Conservation (phyloP, 2,797 vertebrate species). For the Sebastolobus altivelis region DNA sequence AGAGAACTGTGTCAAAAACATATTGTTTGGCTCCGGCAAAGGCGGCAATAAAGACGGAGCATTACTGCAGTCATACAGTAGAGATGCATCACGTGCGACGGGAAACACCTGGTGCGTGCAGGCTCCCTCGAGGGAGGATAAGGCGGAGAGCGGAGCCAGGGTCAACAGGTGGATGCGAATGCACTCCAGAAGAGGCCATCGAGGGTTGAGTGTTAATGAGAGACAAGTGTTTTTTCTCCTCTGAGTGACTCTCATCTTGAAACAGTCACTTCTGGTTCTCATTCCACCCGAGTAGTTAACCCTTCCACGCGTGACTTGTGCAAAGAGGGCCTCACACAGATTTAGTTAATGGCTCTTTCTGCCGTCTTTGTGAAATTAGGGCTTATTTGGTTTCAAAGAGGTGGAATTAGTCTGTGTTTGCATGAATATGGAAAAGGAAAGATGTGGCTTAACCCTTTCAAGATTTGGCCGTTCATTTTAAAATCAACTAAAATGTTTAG, state of each 20-base stretch:
- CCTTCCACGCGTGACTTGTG: constrained; percentile 48
- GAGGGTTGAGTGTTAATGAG: constrained; percentile 48
- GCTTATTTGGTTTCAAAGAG: constrained; percentile 54
- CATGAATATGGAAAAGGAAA: constrained; percentile 17
- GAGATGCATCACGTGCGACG: constrained; percentile 41
- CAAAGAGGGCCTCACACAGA: constrained; percentile 47
- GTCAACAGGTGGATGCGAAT: constrained; percentile 68
- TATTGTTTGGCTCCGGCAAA: constrained; percentile 56
- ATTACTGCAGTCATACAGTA: constrained; percentile 21
- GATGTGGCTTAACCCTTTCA: constrained; percentile 2
- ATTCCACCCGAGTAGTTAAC: constrained; percentile 58
- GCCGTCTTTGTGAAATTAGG: constrained; percentile 44
- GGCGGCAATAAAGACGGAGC: constrained; percentile 48
- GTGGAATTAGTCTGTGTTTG: constrained; percentile 13
- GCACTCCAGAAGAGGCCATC: constrained; percentile 23
- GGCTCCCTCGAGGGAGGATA: constrained; percentile 24
- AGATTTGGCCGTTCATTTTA: neutral
- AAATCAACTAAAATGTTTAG: neutral
- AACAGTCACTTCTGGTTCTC: constrained; percentile 61
- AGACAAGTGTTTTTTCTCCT: constrained; percentile 41
- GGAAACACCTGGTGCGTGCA: constrained; percentile 65
- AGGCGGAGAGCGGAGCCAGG: constrained; percentile 22
- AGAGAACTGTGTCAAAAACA: constrained; percentile 68
- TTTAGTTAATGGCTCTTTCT: constrained; percentile 56
- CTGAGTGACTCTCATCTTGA: constrained; percentile 42